A percentile compares a stretch with the other conserved stretches of the same genome.
These are phyloP conservation scores for Notolabrus celidotus DNA, from an alignment of 2,797 vertebrate genomes.

Conservation along the genomic window DNA sequence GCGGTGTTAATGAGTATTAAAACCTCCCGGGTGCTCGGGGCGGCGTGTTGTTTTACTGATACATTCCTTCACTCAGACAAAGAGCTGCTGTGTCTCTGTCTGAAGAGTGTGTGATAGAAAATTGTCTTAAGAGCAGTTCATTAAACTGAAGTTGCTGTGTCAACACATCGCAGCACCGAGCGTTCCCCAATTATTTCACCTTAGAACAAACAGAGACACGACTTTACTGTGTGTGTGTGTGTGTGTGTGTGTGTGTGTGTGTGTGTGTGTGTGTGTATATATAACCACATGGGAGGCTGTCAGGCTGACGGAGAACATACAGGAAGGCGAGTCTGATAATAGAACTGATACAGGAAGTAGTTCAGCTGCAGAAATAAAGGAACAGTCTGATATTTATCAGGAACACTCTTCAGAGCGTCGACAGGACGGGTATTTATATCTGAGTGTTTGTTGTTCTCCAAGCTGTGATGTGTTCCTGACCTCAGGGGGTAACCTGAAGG, in stretches of 20 bases:
- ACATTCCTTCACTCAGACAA: slow-evolving; percentile 31
- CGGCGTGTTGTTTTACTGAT: slow-evolving; percentile 31
- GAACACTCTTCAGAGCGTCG: not conserved
- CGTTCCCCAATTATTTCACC: slow-evolving; percentile 44
- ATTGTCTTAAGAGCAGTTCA: slow-evolving; percentile 56
- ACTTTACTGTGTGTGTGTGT: too few species aligned
- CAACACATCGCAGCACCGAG: slow-evolving; percentile 56
- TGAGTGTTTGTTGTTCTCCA: not conserved
- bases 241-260: too few species aligned
- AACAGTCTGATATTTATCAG: slow-evolving; percentile 30
- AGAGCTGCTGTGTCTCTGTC: slow-evolving; percentile 19
- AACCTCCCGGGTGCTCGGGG: not conserved
- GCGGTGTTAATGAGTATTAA: slow-evolving; percentile 14
- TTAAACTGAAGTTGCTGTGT: slow-evolving; percentile 65
- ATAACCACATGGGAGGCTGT: slow-evolving; percentile 11
- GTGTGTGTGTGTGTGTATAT: not conserved
- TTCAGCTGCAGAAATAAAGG: slow-evolving; percentile 59
- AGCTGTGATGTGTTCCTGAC: not conserved
- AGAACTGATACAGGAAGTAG: slow-evolving; percentile 56
- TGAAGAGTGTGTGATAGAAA: slow-evolving; percentile 27
- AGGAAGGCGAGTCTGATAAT: slow-evolving; percentile 41
- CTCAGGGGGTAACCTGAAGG: not conserved
- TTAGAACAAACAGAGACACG: slow-evolving; percentile 18
- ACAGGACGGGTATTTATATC: slow-evolving; percentile 24
- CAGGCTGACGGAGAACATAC: slow-evolving; percentile 14